Evolutionary conservation across 2,888 invertebrate species (phyloP).

Genomic region (Barypeithes pellucidus): DNA sequence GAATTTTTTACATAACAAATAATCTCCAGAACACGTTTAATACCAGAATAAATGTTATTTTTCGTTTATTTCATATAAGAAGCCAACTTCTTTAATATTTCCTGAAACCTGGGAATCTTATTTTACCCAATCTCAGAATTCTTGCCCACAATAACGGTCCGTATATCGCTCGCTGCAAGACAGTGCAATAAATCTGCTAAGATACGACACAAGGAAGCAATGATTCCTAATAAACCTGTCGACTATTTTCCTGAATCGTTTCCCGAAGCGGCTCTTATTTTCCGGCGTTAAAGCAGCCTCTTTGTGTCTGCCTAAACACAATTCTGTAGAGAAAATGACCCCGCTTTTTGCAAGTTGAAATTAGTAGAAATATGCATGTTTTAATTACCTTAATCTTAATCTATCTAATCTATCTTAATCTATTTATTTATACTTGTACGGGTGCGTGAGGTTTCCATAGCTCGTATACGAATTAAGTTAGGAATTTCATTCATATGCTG

Average conservation of each 20-base stretch:
- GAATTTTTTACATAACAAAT: no score
- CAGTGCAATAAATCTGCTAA: conserved; percentile 45
- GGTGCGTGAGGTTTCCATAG: no score
- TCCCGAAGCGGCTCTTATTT: conserved; percentile 50
- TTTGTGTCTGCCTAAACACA: conserved; percentile 41
- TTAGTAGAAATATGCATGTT: no score
- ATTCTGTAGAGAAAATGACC: conserved; percentile 16
- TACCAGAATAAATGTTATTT: no score
- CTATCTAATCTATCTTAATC: no score
- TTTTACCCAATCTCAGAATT: conserved; percentile 29
- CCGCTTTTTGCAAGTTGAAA: not conserved
- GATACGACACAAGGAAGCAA: conserved; percentile 50
- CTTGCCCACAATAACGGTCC: conserved; percentile 17
- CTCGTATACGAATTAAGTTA: no score
- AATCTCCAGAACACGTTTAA: no score
- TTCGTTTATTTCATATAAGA: not conserved
- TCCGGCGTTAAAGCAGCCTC: conserved; percentile 45
- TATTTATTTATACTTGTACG: no score
- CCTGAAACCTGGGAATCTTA: conserved; percentile 16
- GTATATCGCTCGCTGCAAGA: conserved; percentile 42
- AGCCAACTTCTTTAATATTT: conserved; percentile 17
- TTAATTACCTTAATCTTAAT: not conserved
- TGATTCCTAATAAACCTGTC: conserved; percentile 54
- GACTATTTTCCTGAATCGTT: conserved; percentile 52
- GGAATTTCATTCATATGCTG: no score